Evolutionary conservation across 2,888 invertebrate genomes (phyloP).

Genomic region (Cephus nigrinus): DNA sequence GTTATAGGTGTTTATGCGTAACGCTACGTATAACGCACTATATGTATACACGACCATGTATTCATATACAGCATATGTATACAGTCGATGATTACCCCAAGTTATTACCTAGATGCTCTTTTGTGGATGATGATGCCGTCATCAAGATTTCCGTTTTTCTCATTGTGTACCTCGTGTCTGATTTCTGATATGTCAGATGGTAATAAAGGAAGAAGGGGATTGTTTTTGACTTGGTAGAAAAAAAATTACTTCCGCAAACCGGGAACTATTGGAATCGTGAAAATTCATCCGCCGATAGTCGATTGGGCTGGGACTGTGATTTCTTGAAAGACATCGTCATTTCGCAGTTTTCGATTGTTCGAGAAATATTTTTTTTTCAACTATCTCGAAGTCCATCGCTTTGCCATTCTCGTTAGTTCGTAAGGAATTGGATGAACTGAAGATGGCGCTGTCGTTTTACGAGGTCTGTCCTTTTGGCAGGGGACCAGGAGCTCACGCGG

Average conservation of each 20-base stretch:
- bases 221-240: no score
- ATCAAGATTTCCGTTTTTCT: conserved; percentile 16
- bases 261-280: no score
- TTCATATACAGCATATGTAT: neutral
- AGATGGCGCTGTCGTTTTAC: neutral
- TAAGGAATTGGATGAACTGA: neutral
- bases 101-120: conserved; percentile 53
- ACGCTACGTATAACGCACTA: conserved; percentile 18
- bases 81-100: conserved; percentile 57
- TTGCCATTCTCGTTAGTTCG: neutral
- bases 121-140: conserved; percentile 38
- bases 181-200: neutral
- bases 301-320: no score
- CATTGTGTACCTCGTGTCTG: neutral
- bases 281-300: no score
- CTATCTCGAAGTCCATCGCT: neutral
- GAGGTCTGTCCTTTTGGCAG: conserved; percentile 2
- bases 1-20: conserved; percentile 27
- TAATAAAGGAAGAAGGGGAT: no score
- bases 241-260: no score
- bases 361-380: no score
- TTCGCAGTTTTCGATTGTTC: no score
- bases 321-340: no score
- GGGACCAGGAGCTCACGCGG: neutral
- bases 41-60: neutral